These are phyloP conservation scores for Limenitis camilla DNA, from an alignment of 2,888 invertebrate species.

Conservation along the genomic window DNA sequence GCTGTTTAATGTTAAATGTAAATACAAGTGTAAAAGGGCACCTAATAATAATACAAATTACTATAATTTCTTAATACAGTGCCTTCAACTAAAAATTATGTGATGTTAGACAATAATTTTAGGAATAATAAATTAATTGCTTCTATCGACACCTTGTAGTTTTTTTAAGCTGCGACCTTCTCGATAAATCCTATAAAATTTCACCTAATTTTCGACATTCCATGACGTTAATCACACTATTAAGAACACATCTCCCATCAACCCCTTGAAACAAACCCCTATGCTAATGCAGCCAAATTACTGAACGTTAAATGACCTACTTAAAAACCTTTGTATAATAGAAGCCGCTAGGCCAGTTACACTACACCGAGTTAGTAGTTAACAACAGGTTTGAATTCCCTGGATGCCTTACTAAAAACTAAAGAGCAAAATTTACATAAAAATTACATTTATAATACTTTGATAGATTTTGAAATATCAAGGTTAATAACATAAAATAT, in stretches of 20 bases:
- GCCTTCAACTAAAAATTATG: conserved; percentile 55
- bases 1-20: conserved; percentile 13
- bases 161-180: conserved; percentile 17
- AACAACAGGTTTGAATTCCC: conserved; percentile 7
- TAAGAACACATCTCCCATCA: conserved; percentile 38
- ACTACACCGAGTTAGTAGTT: conserved; percentile 19
- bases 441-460: no score
- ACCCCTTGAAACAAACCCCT: conserved; percentile 46
- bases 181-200: conserved; percentile 11
- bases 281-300: conserved; percentile 56
- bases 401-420: no score
- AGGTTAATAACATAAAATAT: no score
- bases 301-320: conserved; percentile 54
- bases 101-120: conserved; percentile 51
- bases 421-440: no score
- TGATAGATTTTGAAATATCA: no score
- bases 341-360: conserved; percentile 33
- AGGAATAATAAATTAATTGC: conserved; percentile 36
- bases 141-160: conserved; percentile 24
- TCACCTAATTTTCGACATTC: conserved; percentile 23
- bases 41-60: conserved; percentile 43
- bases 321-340: conserved; percentile 40
- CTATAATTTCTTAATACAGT: conserved; percentile 39
- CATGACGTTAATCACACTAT: conserved; percentile 37
- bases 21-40: conserved; percentile 38